These are phyloP conservation scores for Coregonus suidteri DNA, from an alignment of 2,797 vertebrate species.

Conservation along the genomic window DNA sequence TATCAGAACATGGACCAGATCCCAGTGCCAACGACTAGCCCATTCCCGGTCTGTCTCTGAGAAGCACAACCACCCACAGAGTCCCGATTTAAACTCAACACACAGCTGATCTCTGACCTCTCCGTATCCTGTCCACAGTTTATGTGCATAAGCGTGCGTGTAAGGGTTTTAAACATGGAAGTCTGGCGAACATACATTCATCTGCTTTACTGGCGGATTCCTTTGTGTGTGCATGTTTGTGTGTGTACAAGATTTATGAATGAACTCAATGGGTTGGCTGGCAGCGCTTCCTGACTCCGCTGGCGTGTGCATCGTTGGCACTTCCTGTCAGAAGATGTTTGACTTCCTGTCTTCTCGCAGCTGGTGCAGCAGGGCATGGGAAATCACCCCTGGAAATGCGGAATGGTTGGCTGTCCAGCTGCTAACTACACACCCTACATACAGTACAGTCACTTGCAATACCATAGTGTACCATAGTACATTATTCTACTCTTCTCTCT, in stretches of 20 bases:
- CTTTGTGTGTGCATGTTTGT: conserved; percentile 9
- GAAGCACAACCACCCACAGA: conserved; percentile 36
- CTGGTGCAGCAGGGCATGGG: conserved; percentile 47
- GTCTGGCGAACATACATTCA: conserved; percentile 17
- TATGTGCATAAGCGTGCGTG: conserved; percentile 17
- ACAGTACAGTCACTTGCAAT: conserved; percentile 2
- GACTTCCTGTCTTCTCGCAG: conserved; percentile 61
- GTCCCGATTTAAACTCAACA: conserved; percentile 26
- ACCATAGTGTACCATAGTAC: not conserved
- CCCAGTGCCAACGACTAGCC: conserved; percentile 36
- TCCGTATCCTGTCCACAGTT: conserved; percentile 54
- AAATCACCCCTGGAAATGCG: conserved; percentile 43
- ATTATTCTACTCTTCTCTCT: conserved; percentile 8
- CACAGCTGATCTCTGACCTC: conserved; percentile 43
- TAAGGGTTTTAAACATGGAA: not conserved
- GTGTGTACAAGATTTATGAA: conserved; percentile 63
- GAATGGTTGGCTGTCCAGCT: conserved; percentile 28
- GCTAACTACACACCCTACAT: conserved; percentile 20
- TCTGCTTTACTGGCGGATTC: conserved; percentile 29
- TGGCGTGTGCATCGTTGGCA: conserved; percentile 36
- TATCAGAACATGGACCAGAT: conserved; percentile 41
- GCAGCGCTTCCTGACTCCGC: conserved; percentile 57
- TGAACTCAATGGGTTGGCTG: conserved; percentile 48
- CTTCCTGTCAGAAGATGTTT: conserved; percentile 68
- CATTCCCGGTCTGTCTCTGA: conserved; percentile 30